These are phyloP conservation scores for Araneus ventricosus DNA, from an alignment of 1,140 invertebrate genomes.

Conservation along the genomic window DNA sequence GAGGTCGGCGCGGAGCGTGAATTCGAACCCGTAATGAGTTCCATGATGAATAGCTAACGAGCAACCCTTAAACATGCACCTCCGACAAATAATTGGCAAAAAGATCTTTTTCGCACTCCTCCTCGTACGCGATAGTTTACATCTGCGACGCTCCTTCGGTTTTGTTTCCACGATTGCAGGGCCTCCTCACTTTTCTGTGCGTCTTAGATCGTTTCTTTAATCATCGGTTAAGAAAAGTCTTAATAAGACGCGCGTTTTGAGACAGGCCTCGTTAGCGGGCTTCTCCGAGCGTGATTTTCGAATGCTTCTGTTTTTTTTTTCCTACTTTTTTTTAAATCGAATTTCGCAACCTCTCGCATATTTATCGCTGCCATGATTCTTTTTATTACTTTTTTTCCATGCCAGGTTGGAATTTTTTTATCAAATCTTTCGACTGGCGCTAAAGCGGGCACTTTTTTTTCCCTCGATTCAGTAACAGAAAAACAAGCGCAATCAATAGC, in stretches of 20 bases:
- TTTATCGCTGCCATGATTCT: constrained; percentile 40
- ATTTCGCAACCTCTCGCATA: constrained; percentile 51
- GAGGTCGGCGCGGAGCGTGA: constrained; percentile 57
- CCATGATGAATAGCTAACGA: constrained; percentile 67
- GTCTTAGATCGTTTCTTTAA: constrained; percentile 40
- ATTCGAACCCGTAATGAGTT: constrained; percentile 68
- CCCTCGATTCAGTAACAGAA: not conserved
- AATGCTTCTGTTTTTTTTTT: not conserved
- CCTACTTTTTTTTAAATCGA: constrained; percentile 40
- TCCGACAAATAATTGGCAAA: constrained; percentile 72
- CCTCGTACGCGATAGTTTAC: constrained; percentile 40
- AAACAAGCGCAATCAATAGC: not conserved
- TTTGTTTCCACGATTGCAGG: constrained; percentile 35
- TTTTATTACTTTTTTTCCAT: not conserved
- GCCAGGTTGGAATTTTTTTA: not conserved
- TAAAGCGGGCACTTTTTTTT: not conserved
- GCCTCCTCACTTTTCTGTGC: not conserved
- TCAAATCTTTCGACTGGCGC: not conserved
- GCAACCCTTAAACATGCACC: constrained; percentile 62
- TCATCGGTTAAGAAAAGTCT: constrained; percentile 71
- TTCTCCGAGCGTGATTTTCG: constrained; percentile 51
- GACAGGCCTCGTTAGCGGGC: constrained; percentile 53
- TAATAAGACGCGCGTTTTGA: constrained; percentile 61
- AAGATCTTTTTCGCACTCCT: constrained; percentile 57
- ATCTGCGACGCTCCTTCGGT: constrained; percentile 22